Evolutionary conservation across 2,797 vertebrate species (phyloP), one percentile per base, ranked within the genome.

Genomic region (Falco biarmicus): DNA sequence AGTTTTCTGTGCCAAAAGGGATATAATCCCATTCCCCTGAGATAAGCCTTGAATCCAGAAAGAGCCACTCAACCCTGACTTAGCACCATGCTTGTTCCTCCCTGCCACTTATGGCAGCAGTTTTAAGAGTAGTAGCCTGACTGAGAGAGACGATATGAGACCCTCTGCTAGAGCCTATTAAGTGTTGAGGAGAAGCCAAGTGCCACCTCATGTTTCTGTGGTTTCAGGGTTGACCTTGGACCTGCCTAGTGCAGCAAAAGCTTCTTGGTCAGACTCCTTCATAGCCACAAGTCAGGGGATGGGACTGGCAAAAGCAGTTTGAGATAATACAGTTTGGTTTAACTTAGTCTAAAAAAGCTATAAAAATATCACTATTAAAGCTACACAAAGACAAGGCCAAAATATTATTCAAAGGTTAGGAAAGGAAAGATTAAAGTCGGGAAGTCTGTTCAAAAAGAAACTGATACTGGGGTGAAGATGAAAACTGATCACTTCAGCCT

Each of bases 191-290:
- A 87, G 84, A 87, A 93, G 75, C 64, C 74, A 92, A 77, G 17
- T 50, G 53, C 34, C 32, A 28, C 60, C 65, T 89, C 51, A 19
- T 7, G 20, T 91, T 95, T 88, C 84, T 76, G 92, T 59, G 84
- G 71, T 91, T 96, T 87, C 29, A 71, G 47, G 22, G 28, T 1
- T 90, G 92, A 94, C 90, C 79, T 89, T 94, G 75, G 32, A 51
- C 34, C 59, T 69, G 37, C 29, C 51, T 61, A 71, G 29, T 64
- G 34, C 19, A 61, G 50, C 16, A 80, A 39, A 81, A 82, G 19
- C 26, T 48, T 54, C 75, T 79, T 80, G 68, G 68, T 89, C 65
- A 47, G 45, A 65, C 8, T 51, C 15, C 32, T 78, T 93, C 74
- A n/a, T 14, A 60, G 54, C 20, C 64, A 60, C 68, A 54, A 84